Percentiles rank a stretch among this genome's conserved stretches.
Evolutionary conservation across 2,888 invertebrate genomes (phyloP).

Genomic region (Plagiodera versicolora): DNA sequence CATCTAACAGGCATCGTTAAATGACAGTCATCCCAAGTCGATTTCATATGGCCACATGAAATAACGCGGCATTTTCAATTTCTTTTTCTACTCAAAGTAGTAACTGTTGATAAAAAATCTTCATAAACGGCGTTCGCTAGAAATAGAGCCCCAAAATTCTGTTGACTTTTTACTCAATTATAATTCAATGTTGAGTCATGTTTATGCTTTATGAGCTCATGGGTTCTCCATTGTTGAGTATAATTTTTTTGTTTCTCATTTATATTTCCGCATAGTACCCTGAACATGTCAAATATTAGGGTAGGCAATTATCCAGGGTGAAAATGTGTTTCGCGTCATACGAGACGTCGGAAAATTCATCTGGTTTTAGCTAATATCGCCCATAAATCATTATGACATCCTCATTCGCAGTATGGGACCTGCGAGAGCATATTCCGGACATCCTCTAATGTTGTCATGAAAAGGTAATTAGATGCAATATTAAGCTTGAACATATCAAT

Average conservation of each 20-base stretch:
- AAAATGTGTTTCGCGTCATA: neutral
- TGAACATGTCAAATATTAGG: neutral
- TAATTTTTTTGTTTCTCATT: neutral
- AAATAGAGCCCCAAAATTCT: too few species aligned
- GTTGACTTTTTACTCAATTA: too few species aligned
- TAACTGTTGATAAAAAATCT: too few species aligned
- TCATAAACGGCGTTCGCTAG: too few species aligned
- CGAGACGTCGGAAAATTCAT: neutral
- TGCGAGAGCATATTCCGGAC: neutral
- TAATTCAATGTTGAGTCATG: too few species aligned
- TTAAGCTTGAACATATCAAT: neutral
- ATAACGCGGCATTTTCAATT: too few species aligned
- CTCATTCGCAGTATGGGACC: neutral
- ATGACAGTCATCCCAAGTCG: too few species aligned
- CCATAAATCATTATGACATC: neutral
- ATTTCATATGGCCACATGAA: too few species aligned
- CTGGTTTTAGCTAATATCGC: neutral
- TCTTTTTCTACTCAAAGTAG: too few species aligned
- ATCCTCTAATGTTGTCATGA: neutral
- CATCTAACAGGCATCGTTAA: too few species aligned
- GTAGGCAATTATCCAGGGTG: neutral
- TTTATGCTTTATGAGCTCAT: neutral
- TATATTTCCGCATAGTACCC: neutral
- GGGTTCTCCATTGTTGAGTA: too few species aligned
- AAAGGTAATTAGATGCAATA: neutral